Base-by-base conservation (phyloP, 2,888 invertebrate genomes). In the Ophonus ardosiacus region DNA sequence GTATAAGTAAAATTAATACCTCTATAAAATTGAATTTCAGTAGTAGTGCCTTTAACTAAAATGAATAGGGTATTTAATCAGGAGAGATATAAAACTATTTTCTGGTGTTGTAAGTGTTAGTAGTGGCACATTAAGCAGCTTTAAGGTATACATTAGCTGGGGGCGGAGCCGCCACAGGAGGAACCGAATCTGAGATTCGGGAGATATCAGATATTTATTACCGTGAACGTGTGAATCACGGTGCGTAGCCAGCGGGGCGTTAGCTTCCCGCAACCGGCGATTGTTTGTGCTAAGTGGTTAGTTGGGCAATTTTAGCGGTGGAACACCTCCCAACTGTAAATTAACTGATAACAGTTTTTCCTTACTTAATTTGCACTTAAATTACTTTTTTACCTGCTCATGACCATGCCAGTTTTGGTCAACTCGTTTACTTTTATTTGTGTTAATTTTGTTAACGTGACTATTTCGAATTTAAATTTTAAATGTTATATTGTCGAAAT, bases 291-390 rank as follows among this genome's bases (percentile, higher is more conserved):
- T 81, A 81, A 81, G 68, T 81, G 81, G 81, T 81, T 81, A 81
- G 43, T 68, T 81, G 81, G 56, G 81, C 57, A 81, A 81, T 81
- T 81, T 56, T 65, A 65, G 24, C 76, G 24, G 76, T 8, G 59
- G n/a, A 76, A 84, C 84, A 84, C 78, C 63, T 78, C 24, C 31
- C 10, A 43, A 43, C 21, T 84, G 84, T 84, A 84, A 84, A 84
- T 84, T 84, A 63, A 78, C 84, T 78, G 84, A 84, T 84, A 84
- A 84, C 40, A 76, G 40, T 84, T 78, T 78, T 84, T 74, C 74
- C 7, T 71, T 51, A 38, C 83, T 83, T 74, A 83, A 83, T 83
- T 83, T 74, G 59, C 76, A 83, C 74, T 74, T 57, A 74, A 83
- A 83, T 83, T 83, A 80, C 80, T 80, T 80, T 80, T 80, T 80